Percentiles rank a stretch among this genome's conserved stretches.
Evolutionary conservation across 2,113 vertebrate genomes (phyloP).

Genomic region (Edolisoma coerulescens): DNA sequence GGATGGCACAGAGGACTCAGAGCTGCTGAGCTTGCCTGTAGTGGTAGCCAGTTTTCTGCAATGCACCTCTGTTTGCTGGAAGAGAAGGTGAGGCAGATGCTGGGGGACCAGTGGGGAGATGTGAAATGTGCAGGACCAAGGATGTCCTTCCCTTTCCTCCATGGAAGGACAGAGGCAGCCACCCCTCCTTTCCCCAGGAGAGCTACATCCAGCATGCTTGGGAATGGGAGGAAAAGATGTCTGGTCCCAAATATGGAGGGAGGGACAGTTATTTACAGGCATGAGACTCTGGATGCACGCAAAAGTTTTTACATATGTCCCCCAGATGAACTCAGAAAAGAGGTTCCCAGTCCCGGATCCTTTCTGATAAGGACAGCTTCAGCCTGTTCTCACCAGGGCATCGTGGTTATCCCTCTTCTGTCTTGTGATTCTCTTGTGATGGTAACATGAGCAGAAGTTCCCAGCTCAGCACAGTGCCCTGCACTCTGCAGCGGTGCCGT

Average conservation of each 20-base stretch:
- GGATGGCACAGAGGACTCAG: neutral
- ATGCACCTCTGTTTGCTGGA: neutral
- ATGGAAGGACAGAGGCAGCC: neutral
- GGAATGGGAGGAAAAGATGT: neutral
- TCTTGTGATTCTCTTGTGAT: slow-evolving; percentile 20
- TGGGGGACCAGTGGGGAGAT: neutral
- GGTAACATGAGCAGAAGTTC: neutral
- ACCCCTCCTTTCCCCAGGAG: neutral
- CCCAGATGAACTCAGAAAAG: slow-evolving; percentile 4
- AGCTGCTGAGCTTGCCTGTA: neutral
- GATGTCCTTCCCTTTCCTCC: neutral
- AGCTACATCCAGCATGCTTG: neutral
- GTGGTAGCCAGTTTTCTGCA: neutral
- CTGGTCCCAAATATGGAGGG: neutral
- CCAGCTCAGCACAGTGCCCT: neutral
- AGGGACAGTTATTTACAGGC: neutral
- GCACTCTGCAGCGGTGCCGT: accelerated
- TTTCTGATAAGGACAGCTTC: neutral
- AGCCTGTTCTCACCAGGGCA: neutral
- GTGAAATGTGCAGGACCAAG: neutral
- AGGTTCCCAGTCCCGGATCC: neutral
- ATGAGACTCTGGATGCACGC: neutral
- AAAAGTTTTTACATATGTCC: neutral
- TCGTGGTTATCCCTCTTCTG: neutral
- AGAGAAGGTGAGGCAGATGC: neutral